Base-by-base conservation (phyloP, 2,797 vertebrate species). In the Fundulus diaphanus region DNA sequence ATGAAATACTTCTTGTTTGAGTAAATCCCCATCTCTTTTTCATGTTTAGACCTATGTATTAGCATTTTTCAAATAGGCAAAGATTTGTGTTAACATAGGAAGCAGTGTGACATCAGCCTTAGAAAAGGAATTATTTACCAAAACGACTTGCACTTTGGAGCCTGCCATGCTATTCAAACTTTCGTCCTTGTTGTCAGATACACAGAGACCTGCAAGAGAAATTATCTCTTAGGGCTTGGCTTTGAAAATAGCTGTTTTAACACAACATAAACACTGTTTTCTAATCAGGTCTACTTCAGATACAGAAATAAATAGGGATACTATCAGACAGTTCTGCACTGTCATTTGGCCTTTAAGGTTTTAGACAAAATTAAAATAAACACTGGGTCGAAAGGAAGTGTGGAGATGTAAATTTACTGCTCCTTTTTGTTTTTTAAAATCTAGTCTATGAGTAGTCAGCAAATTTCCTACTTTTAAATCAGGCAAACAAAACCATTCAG, bases 401-500 rank as follows among this genome's bases (percentile, higher is more conserved):
- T 9, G 20, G 11, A 42, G 40, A 42, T 42, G 40, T 42, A 61
- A 5, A 52, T 73, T 49, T 20, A 44, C n/a, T 40, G 16, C 16
- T 65, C 44, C 54, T 42, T 76, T 18, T 71, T 44, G 40, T 4
- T 31, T 16, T 76, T 82, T 74, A 80, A 74, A 59, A 79, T 79
- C 57, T 80, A 22, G 65, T 81, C 42, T 74, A 52, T 59, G 73
- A 72, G 68, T 71, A 56, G 70, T 86, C 80, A 87, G 91, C 82
- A 88, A 74, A 85, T 84, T 71, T 79, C 77, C 70, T 72, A 49
- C 54, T 86, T 81, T 88, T 79, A 72, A 81, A 80, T 83, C 59
- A 82, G 33, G 76, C 76, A 90, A 90, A 85, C 80, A 86, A 87
- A 88, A 88, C 71, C 77, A 90, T 83, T 80, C 74, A 72, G 59